Evolutionary conservation across 2,113 vertebrate genomes (phyloP), one percentile per base, ranked within the genome.

Genomic region (Pholis gunnellus): DNA sequence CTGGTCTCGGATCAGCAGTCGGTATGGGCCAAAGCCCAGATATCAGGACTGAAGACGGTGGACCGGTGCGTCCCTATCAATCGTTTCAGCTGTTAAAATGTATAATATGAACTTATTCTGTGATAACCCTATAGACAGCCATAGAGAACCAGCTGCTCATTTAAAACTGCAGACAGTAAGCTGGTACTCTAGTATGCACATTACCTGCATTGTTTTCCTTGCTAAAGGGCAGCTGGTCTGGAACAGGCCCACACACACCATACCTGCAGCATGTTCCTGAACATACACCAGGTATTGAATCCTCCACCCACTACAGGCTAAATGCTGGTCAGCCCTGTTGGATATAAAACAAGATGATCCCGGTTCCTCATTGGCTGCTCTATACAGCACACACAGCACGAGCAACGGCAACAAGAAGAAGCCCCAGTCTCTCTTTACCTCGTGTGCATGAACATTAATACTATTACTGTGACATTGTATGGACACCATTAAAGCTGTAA

Each of bases 201-300:
- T 60, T 20, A 38, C 40, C 2, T 0, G 14, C 18, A 46, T 38
- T 27, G 27, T 25, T 61, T 72, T 54, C 22, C 14, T 69, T 27
- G 36, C 17, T 54, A 27, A 54, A 31, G 54, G 44, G 9, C 63
- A 63, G 34, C 72, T 27, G 7, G 29, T 79, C 8, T 54, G 4
- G 34, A 71, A 71, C n/a, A 42, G 7, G 50, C 64, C 25, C 17
- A 78, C 60, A 78, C 60, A 0, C 75, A 42, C 25, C 56, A 36
- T 46, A 78, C 54, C 42, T 22, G 40, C 38, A 38, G 42, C 46
- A 63, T 34, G 40, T n/a, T 36, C 52, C 25, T 60, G 46, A 72
- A 63, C 18, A 13, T 22, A 38, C 7, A 73, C 57, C 69, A 65
- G 46, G 46, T 25, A 44, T 3, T 44, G 14, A 77, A 65, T 6